A percentile compares a stretch with the other conserved stretches of the same genome.
Conservation (phyloP, 2,797 vertebrate genomes). For the Acestrorhynchus altus region DNA sequence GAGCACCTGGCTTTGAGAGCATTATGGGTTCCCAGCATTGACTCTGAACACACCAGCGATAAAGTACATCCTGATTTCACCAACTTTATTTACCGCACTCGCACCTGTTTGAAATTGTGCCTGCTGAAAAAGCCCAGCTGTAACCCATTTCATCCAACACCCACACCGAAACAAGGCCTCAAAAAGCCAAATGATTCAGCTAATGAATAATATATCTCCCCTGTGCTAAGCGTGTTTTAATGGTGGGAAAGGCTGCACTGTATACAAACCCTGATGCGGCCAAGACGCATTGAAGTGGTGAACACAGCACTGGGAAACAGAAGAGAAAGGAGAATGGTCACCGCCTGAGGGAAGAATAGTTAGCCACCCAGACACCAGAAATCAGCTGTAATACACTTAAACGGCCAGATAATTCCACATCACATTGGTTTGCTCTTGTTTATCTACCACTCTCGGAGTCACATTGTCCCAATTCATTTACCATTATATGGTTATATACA, state of each 20-base stretch:
- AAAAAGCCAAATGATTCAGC: constrained; percentile 64
- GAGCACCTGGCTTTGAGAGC: constrained; percentile 64
- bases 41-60: constrained; percentile 41
- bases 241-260: constrained; percentile 61
- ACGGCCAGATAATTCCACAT: neutral
- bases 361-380: constrained; percentile 24
- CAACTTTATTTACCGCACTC: constrained; percentile 68
- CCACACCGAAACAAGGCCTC: constrained; percentile 67
- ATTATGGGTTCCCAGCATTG: constrained; percentile 68
- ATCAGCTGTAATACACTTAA: neutral
- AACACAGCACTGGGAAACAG: neutral
- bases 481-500: too few species aligned
- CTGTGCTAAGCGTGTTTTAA: constrained; percentile 52
- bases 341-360: constrained; percentile 7
- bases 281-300: constrained; percentile 26
- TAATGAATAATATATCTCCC: constrained; percentile 61
- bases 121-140: constrained; percentile 71
- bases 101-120: constrained; percentile 78
- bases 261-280: constrained; percentile 27
- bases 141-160: constrained; percentile 73
- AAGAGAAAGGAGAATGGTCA: constrained; percentile 11
- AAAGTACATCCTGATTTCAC: constrained; percentile 2
- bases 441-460: neutral
- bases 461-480: neutral
- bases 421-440: constrained; percentile 55